Evolutionary conservation across 2,113 vertebrate species (phyloP).

Genomic region (Heterochromis multidens): DNA sequence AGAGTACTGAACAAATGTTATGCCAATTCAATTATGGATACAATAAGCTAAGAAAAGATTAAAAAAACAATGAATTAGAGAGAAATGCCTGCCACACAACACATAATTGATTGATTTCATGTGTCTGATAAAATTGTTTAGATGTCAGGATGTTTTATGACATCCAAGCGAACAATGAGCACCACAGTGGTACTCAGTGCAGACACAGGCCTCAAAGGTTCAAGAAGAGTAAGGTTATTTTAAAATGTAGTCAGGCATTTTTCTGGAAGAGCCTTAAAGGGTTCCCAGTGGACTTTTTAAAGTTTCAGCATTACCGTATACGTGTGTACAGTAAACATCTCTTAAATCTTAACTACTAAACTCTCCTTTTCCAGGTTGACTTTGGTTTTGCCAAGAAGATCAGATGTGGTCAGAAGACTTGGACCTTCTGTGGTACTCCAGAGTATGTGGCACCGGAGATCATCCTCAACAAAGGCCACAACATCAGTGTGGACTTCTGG

Average conservation of each 20-base stretch:
- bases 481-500: constrained; percentile 94
- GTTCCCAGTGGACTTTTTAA: background rate
- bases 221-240: background rate
- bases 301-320: rapidly evolving
- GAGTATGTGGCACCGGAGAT: constrained; percentile 95
- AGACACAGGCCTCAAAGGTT: background rate
- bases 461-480: constrained; percentile 92
- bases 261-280: background rate
- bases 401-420: constrained; percentile 88
- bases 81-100: background rate
- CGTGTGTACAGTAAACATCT: background rate
- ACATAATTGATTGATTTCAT: rapidly evolving
- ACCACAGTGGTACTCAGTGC: background rate
- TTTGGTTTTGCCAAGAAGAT: constrained; percentile 97
- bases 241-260: background rate
- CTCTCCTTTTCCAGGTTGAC: constrained; percentile 79
- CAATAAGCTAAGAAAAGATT: rapidly evolving
- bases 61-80: background rate
- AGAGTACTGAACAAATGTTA: rapidly evolving
- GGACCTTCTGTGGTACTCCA: constrained; percentile 94
- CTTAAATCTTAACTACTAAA: background rate
- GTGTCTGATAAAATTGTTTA: background rate
- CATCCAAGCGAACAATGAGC: background rate
- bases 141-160: rapidly evolving
- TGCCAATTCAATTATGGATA: background rate